Evolutionary conservation across 2,797 vertebrate species (phyloP).

Genomic region (Novumbra hubbsi): DNA sequence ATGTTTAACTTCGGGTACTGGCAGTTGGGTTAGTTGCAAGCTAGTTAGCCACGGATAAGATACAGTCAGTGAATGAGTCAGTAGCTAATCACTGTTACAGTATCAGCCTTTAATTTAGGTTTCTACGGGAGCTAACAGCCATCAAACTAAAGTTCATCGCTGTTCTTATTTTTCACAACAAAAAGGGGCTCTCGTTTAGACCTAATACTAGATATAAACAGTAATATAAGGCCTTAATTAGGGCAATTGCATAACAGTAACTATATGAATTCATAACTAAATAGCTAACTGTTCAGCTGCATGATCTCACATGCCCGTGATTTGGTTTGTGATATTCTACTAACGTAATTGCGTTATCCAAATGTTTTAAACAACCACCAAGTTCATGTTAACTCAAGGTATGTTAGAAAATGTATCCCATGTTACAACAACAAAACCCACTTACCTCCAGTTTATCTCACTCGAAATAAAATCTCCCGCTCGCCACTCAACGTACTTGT

Average conservation of each 20-base stretch:
- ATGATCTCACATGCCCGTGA: not conserved
- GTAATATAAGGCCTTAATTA: too few species aligned
- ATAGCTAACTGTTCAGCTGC: not conserved
- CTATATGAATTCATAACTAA: not conserved
- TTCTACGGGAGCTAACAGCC: too few species aligned
- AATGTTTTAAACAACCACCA: not conserved
- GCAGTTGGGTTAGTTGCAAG: not conserved
- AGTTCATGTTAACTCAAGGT: not conserved
- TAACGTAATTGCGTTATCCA: too few species aligned
- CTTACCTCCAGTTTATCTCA: not conserved
- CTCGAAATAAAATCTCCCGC: conserved; percentile 11
- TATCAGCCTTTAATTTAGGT: too few species aligned
- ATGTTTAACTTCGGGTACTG: too few species aligned
- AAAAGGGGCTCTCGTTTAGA: too few species aligned
- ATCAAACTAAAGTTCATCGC: too few species aligned
- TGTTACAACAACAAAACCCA: not conserved
- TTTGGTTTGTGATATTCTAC: not conserved
- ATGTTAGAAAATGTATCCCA: not conserved
- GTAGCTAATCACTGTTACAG: too few species aligned
- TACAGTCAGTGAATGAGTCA: too few species aligned
- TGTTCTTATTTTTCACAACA: too few species aligned
- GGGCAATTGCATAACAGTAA: too few species aligned
- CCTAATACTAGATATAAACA: too few species aligned
- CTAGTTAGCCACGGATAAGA: not conserved
- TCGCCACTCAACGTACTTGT: conserved; percentile 1